phyloP scores from a whole-genome alignment of 2,888 invertebrate species.

The Parapristionchus giblindavisi region DNA sequence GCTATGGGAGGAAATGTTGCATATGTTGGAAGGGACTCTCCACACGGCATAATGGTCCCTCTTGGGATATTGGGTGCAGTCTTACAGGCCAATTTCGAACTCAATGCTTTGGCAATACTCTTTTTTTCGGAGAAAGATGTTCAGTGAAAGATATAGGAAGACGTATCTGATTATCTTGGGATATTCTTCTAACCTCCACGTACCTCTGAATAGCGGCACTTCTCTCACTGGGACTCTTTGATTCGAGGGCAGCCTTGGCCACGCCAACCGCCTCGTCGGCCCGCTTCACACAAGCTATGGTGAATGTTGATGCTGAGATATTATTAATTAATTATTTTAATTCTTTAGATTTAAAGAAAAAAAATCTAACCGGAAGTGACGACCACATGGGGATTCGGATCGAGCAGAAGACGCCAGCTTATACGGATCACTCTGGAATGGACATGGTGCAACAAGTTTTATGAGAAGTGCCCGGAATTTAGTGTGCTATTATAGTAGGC shows the following conservation, averaged over 20 bases:
- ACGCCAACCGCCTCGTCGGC: slow-evolving; percentile 88
- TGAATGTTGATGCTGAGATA: slow-evolving; percentile 86
- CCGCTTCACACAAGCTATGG: slow-evolving; percentile 89
- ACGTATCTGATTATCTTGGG: too few relatives aligned
- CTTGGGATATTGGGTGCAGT: too few relatives aligned
- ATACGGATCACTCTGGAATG: slow-evolving; percentile 80
- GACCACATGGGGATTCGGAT: slow-evolving; percentile 80
- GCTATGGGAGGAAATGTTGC: background rate
- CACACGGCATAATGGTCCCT: too few relatives aligned
- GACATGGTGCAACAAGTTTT: too few relatives aligned
- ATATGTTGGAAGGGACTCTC: too few relatives aligned
- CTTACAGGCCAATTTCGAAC: too few relatives aligned
- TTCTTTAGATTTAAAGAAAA: background rate
- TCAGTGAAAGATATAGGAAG: too few relatives aligned
- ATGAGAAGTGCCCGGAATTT: too few relatives aligned
- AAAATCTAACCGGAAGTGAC: slow-evolving; percentile 72
- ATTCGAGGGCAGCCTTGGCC: slow-evolving; percentile 87
- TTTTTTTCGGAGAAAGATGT: too few relatives aligned
- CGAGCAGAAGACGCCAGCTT: slow-evolving; percentile 92
- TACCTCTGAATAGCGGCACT: slow-evolving; percentile 79
- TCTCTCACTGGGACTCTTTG: slow-evolving; percentile 83
- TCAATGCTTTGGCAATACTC: too few relatives aligned
- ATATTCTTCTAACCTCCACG: too few relatives aligned
- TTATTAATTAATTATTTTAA: background rate
- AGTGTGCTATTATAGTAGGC: too few relatives aligned